Percentiles rank a stretch among this genome's conserved stretches.
phyloP scores from a whole-genome alignment of 2,113 vertebrate species.

The Panurus biarmicus region DNA sequence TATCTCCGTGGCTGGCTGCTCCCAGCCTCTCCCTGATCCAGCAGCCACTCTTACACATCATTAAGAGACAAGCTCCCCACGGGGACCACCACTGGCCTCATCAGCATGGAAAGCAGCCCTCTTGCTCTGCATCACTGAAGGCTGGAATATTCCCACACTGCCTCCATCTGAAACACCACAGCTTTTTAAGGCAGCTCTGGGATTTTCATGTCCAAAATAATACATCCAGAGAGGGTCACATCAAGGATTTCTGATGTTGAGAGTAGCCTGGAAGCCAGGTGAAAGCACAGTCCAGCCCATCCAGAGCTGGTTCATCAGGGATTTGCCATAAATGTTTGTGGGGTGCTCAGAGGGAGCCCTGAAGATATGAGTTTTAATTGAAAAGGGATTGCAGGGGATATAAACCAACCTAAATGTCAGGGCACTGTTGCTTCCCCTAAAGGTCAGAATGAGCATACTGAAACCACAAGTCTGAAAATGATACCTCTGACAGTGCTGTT shows the following conservation, averaged over 20 bases:
- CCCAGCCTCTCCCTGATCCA: neutral
- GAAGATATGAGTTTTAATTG: constrained; percentile 31
- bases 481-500: neutral
- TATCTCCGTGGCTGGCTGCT: neutral
- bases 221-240: neutral
- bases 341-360: neutral
- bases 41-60: constrained; percentile 46
- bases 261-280: neutral
- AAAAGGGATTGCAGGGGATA: constrained; percentile 26
- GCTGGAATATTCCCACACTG: neutral
- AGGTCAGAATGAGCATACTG: constrained; percentile 22
- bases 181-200: constrained; percentile 9
- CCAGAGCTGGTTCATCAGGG: neutral
- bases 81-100: neutral
- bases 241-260: neutral
- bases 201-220: neutral
- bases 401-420: constrained; percentile 42
- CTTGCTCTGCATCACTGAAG: constrained; percentile 14
- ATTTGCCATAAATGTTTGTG: neutral
- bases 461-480: neutral
- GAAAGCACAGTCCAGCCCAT: neutral
- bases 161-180: neutral
- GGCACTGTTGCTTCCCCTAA: constrained; percentile 9
- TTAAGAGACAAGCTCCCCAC: constrained; percentile 20
- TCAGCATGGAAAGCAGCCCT: neutral